Evolutionary conservation across 1,140 invertebrate genomes (phyloP).

Genomic region (Aphidius ervi): DNA sequence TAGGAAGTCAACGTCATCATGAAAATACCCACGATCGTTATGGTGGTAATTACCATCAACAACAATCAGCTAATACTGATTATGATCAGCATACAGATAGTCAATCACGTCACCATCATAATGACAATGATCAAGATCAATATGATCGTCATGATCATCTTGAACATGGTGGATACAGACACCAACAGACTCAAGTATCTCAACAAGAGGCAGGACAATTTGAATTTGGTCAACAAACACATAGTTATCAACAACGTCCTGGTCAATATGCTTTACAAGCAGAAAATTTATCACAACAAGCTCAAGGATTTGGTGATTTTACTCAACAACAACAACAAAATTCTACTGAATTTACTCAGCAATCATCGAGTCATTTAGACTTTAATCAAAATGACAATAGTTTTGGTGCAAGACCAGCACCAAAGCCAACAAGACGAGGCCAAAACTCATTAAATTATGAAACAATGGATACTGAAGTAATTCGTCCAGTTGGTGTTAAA

Average conservation of each 20-base stretch:
- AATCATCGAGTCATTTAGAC: neutral
- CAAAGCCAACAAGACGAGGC: conserved; percentile 15
- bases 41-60: neutral
- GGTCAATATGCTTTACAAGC: conserved; percentile 9
- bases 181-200: conserved; percentile 5
- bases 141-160: conserved; percentile 8
- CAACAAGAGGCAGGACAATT: conserved; percentile 8
- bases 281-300: conserved; percentile 24
- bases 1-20: conserved; percentile 12
- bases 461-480: too few species aligned
- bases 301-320: conserved; percentile 10
- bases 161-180: conserved; percentile 14
- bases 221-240: conserved; percentile 21
- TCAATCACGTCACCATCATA: neutral
- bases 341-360: conserved; percentile 1
- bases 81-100: conserved; percentile 24
- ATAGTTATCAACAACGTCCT: neutral
- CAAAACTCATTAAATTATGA: neutral
- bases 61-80: conserved; percentile 26
- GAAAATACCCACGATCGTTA: conserved; percentile 22
- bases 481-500: neutral
- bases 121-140: neutral
- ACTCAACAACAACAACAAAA: conserved; percentile 8
- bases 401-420: conserved; percentile 8
- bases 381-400: neutral